Evolutionary conservation across 2,797 vertebrate genomes (phyloP).

Genomic region (Rallus crepitans): DNA sequence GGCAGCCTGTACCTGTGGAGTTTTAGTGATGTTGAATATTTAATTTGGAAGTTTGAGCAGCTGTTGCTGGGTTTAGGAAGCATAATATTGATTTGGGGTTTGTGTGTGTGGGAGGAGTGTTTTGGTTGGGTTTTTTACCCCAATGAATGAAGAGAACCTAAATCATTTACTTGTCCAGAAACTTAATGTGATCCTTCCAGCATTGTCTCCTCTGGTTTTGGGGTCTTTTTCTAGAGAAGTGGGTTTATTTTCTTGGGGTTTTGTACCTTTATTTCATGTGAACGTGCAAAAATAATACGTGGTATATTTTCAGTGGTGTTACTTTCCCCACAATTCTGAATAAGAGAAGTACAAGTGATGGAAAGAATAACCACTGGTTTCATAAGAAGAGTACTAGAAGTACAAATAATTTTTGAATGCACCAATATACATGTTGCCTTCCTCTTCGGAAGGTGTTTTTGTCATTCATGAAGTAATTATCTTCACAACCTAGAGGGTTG

Average conservation of each 20-base stretch:
- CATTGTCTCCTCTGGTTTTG: neutral
- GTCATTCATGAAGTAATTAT: neutral
- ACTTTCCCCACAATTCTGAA: neutral
- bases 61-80: neutral
- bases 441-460: neutral
- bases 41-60: neutral
- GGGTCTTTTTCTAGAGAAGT: neutral
- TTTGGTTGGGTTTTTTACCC: accelerated
- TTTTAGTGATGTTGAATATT: neutral
- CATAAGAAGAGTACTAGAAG: neutral
- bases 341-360: neutral
- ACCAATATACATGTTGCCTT: accelerated
- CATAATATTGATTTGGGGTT: neutral
- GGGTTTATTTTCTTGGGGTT: neutral
- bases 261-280: neutral
- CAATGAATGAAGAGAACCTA: neutral
- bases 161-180: neutral
- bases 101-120: too few relatives aligned
- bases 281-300: neutral
- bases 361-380: neutral
- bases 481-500: neutral
- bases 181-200: neutral
- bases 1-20: neutral
- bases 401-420: neutral
- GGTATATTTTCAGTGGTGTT: neutral